Conservation (phyloP, 2,888 invertebrate species). For the Lithophane leautieri region DNA sequence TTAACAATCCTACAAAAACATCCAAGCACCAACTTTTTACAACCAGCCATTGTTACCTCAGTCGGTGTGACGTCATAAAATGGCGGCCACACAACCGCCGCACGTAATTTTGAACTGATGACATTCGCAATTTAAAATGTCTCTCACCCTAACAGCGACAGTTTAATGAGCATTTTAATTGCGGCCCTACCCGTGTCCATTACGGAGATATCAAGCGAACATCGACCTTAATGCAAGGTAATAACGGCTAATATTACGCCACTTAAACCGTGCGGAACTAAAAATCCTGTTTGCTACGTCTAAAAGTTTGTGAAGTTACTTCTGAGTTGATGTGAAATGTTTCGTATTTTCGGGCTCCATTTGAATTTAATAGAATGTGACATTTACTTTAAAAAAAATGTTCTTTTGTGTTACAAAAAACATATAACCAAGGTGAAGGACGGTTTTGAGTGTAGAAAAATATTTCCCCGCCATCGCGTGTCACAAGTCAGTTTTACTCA, state of each 20-base stretch:
- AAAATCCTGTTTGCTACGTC: slow-evolving; percentile 43
- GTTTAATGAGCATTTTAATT: slow-evolving; percentile 80
- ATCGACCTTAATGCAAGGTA: slow-evolving; percentile 60
- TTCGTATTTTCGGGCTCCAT: slow-evolving; percentile 32
- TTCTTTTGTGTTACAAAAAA: background rate
- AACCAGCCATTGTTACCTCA: slow-evolving; percentile 33
- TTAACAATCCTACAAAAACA: slow-evolving; percentile 22
- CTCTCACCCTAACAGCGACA: slow-evolving; percentile 68
- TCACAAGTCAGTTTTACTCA: slow-evolving; percentile 46
- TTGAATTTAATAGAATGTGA: slow-evolving; percentile 23
- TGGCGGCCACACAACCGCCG: slow-evolving; percentile 61
- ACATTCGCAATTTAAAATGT: slow-evolving; percentile 73
- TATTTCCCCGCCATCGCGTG: slow-evolving; percentile 50
- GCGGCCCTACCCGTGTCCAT: slow-evolving; percentile 73
- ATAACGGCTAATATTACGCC: slow-evolving; percentile 50
- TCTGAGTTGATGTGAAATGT: slow-evolving; percentile 40
- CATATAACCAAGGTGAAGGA: slow-evolving; percentile 9
- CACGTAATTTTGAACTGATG: slow-evolving; percentile 71
- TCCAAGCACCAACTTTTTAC: slow-evolving; percentile 20
- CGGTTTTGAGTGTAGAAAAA: slow-evolving; percentile 21
- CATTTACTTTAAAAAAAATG: slow-evolving; percentile 16
- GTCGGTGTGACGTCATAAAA: slow-evolving; percentile 54
- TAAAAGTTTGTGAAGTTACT: slow-evolving; percentile 48
- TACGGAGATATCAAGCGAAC: slow-evolving; percentile 66
- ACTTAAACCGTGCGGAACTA: slow-evolving; percentile 44